phyloP scores from a whole-genome alignment of 2,888 invertebrate species.

The Tenthredo livida region DNA sequence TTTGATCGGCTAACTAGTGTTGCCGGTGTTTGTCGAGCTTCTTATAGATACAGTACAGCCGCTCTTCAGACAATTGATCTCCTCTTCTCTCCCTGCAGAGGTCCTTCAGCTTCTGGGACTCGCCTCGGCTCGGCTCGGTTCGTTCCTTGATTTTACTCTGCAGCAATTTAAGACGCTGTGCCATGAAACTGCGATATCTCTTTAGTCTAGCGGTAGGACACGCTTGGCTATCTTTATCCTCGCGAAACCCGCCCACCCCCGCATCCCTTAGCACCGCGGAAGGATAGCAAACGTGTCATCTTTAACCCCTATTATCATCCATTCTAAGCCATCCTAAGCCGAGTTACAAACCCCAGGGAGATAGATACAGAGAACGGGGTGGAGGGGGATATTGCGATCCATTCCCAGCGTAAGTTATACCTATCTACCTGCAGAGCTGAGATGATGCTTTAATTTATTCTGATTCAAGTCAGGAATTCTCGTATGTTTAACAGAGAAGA shows the following conservation, averaged over 20 bases:
- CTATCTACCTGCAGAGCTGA: background rate
- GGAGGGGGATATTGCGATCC: slow-evolving; percentile 18
- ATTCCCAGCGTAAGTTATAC: background rate
- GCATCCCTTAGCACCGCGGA: background rate
- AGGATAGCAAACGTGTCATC: slow-evolving; percentile 49
- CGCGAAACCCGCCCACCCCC: background rate
- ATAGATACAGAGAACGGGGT: slow-evolving; percentile 14
- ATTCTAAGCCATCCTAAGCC: slow-evolving; percentile 40
- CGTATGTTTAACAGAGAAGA: background rate
- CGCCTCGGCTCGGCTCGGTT: too few relatives aligned
- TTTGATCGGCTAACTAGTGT: slow-evolving; percentile 19
- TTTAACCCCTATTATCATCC: slow-evolving; percentile 53
- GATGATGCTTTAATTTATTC: slow-evolving; percentile 11
- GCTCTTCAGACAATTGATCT: background rate
- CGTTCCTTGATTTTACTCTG: background rate
- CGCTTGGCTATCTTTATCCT: slow-evolving; percentile 45
- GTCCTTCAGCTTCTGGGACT: background rate
- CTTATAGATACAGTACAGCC: background rate
- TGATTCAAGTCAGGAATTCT: slow-evolving; percentile 4
- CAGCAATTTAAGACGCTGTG: background rate
- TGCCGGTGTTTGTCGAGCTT: background rate
- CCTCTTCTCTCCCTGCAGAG: background rate
- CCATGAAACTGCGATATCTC: background rate
- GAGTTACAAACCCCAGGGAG: slow-evolving; percentile 24
- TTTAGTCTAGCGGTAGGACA: slow-evolving; percentile 31